These are phyloP conservation scores for Poecilia picta DNA, from an alignment of 2,797 vertebrate genomes.

Conservation along the genomic window DNA sequence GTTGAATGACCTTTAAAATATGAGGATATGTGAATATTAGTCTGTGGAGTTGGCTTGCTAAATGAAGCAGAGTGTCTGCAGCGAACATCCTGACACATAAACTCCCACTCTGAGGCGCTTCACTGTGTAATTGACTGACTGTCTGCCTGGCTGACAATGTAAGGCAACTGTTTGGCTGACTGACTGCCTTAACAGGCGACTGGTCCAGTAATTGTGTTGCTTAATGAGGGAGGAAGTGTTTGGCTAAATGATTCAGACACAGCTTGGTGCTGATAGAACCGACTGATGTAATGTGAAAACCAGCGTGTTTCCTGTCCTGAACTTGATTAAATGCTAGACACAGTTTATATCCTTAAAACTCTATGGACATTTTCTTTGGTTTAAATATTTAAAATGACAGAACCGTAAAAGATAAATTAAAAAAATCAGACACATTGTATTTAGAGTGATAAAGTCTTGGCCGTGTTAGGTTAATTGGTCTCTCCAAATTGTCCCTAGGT, in stretches of 20 bases:
- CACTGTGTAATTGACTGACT: constrained; percentile 56
- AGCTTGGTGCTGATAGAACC: constrained; percentile 28
- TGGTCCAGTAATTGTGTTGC: constrained; percentile 61
- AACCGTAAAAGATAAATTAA: not conserved
- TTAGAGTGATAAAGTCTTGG: not conserved
- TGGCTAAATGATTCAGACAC: constrained; percentile 47
- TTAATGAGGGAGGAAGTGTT: constrained; percentile 51
- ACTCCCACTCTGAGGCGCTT: constrained; percentile 13
- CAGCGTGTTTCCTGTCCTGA: not conserved
- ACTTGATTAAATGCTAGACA: not conserved
- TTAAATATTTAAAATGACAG: not conserved
- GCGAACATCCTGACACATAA: constrained; percentile 29
- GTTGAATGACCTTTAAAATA: constrained; percentile 19
- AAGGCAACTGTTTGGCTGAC: constrained; percentile 50
- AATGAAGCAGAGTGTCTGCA: constrained; percentile 44
- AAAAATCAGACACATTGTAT: not conserved
- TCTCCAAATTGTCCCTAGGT: too few species aligned
- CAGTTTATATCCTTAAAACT: not conserved
- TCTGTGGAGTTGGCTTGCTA: constrained; percentile 30
- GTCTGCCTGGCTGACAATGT: constrained; percentile 53
- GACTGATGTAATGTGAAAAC: not conserved
- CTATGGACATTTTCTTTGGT: not conserved
- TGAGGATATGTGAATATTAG: constrained; percentile 8
- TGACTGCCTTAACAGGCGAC: constrained; percentile 55
- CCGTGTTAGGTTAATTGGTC: too few species aligned